phyloP scores from a whole-genome alignment of 2,888 invertebrate species.

The Morpho helenor region DNA sequence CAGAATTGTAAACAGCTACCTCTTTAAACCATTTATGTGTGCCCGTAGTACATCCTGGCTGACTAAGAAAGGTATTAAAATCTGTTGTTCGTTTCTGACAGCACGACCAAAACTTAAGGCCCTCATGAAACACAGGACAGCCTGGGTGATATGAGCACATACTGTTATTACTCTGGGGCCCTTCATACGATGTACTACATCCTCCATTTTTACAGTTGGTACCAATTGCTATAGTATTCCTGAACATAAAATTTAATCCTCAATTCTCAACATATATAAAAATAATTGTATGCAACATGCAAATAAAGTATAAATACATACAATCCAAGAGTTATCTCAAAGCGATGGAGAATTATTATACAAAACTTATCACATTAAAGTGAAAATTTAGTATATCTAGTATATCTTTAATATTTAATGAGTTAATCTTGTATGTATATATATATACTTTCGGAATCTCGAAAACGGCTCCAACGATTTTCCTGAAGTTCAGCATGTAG shows the following conservation, averaged over 20 bases:
- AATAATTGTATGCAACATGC: too few relatives aligned
- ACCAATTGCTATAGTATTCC: slow-evolving; percentile 78
- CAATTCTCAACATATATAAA: too few relatives aligned
- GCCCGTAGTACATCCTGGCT: slow-evolving; percentile 93
- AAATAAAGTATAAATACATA: too few relatives aligned
- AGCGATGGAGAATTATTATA: too few relatives aligned
- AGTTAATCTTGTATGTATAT: too few relatives aligned
- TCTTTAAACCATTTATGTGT: slow-evolving; percentile 92
- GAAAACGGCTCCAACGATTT: too few relatives aligned
- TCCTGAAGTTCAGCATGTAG: too few relatives aligned
- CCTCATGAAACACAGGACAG: slow-evolving; percentile 96
- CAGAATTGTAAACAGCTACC: slow-evolving; percentile 46
- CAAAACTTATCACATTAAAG: too few relatives aligned
- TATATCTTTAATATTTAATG: too few relatives aligned
- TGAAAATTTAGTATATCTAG: too few relatives aligned
- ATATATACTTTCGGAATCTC: too few relatives aligned
- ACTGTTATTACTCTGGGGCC: slow-evolving; percentile 79
- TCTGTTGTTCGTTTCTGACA: slow-evolving; percentile 96
- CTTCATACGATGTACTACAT: slow-evolving; percentile 85
- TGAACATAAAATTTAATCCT: slow-evolving; percentile 20
- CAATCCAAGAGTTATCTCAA: too few relatives aligned
- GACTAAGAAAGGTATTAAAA: slow-evolving; percentile 94
- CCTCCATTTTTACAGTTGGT: slow-evolving; percentile 92
- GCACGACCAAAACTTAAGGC: slow-evolving; percentile 98
- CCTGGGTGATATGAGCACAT: slow-evolving; percentile 92